A percentile compares a stretch with the other conserved stretches of the same genome.
Conservation (phyloP, 2,888 invertebrate species). For the Pollenia labialis region DNA sequence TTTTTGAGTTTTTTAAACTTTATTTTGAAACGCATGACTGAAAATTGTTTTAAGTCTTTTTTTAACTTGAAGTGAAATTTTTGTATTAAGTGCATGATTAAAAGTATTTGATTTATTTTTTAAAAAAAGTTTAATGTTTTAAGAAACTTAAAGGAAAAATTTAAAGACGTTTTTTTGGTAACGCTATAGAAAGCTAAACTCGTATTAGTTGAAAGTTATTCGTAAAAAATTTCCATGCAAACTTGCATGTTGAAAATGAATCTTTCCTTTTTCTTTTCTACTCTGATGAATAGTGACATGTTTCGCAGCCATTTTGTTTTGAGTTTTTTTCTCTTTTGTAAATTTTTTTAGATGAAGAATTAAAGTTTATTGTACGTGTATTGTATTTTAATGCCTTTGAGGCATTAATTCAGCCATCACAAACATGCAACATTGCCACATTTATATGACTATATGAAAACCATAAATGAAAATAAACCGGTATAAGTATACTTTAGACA, state of each 20-base stretch:
- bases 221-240: conserved; percentile 46
- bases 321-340: conserved; percentile 16
- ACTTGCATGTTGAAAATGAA: conserved; percentile 30
- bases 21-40: conserved; percentile 51
- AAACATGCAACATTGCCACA: conserved; percentile 67
- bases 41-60: conserved; percentile 6
- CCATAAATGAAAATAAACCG: conserved; percentile 60
- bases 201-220: conserved; percentile 22
- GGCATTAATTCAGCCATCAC: conserved; percentile 53
- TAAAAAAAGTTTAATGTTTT: neutral
- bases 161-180: conserved; percentile 26
- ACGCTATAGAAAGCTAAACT: neutral
- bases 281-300: conserved; percentile 47
- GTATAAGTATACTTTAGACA: conserved; percentile 48
- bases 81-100: conserved; percentile 33
- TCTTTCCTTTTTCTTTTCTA: conserved; percentile 23
- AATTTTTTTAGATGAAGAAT: neutral
- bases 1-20: conserved; percentile 15
- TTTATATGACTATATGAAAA: conserved; percentile 57
- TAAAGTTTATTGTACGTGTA: conserved; percentile 56
- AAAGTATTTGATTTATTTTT: conserved; percentile 20
- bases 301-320: conserved; percentile 69
- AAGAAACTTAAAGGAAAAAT: neutral
- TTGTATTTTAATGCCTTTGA: conserved; percentile 50
- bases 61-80: conserved; percentile 7